Evolutionary conservation across 2,113 vertebrate genomes (phyloP), one percentile per base, ranked within the genome.

Genomic region (Delphinapterus leucas): DNA sequence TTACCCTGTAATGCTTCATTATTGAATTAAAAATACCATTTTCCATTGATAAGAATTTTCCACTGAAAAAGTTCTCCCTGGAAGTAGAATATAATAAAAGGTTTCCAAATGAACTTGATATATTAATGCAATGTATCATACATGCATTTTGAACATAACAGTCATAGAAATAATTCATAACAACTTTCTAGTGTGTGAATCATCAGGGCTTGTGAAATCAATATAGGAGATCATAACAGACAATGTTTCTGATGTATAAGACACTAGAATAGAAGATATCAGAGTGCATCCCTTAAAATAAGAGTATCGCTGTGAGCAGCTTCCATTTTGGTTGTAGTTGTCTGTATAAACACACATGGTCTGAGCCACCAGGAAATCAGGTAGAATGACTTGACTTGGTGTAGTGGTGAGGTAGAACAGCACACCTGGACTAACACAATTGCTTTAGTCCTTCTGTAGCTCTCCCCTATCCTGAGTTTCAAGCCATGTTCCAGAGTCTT

Each of bases 51-150:
- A n/a, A 91, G 68, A 85, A 71, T 76, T 63, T 76, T 49, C 25
- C n/a, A 71, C 77, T 31, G 23, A 13, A 83, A 87, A 88, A 12
- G 21, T 70, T 76, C 26, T 94, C 38, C 33, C 23, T 79, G 0
- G 15, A 17, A 84, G 8, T 53, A 67, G 53, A 82, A 23, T 58
- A 20, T 36, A 60, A 61, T 44, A 70, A 38, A 91, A 87, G 7
- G 1, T 76, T 94, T 93, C 74, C 44, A 90, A 89, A 53, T 85
- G 28, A 87, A 67, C 21, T 83, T 83, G 70, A 8, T 38, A 58
- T n/a, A 38, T 36, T 83, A 61, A 25, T 41, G 8, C 53, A 88
- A 63, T 31, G 2, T 53, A 74, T 41, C 31, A 12, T 26, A 21
- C 18, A 21, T 58, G 18, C 55, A 20, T 70, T 74, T 58, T 63